Conservation (phyloP, 2,888 invertebrate species). For the Drosophila affinis region DNA sequence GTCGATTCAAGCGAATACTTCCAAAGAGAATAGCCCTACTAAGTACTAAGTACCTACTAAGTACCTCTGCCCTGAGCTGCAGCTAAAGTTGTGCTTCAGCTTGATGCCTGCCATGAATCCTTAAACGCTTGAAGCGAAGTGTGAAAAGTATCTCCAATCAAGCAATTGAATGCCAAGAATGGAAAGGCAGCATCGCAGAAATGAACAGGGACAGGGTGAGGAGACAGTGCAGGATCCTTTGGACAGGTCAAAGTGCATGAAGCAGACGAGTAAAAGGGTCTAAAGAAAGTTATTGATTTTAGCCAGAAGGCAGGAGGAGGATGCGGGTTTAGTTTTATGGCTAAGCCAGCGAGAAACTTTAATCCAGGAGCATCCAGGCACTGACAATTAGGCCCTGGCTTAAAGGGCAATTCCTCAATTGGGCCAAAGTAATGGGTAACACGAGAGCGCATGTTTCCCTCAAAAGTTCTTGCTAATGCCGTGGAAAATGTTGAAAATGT, state of each 20-base stretch:
- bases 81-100: conserved; percentile 5
- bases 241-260: conserved; percentile 1
- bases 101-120: conserved; percentile 18
- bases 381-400: conserved; percentile 11
- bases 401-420: conserved; percentile 36
- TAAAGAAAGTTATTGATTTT: conserved; percentile 9
- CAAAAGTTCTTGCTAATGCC: conserved; percentile 35
- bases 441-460: conserved; percentile 42
- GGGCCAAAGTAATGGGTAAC: conserved; percentile 49
- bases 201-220: not conserved
- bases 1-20: no score
- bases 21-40: no score
- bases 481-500: conserved; percentile 36
- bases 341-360: conserved; percentile 1
- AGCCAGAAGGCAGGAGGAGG: conserved; percentile 3
- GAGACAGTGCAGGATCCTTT: conserved; percentile 5
- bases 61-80: not conserved
- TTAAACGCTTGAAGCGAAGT: not conserved
- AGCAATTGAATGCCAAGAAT: conserved; percentile 6
- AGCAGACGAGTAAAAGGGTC: not conserved
- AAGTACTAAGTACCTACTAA: no score
- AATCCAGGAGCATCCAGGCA: conserved; percentile 22
- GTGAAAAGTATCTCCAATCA: conserved; percentile 27
- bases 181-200: no score
- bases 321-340: conserved; percentile 7